Evolutionary conservation across 30 jellyfish, hydroid and myxozoan species (phyloP).

Genomic region (Cassiopea andromeda): DNA sequence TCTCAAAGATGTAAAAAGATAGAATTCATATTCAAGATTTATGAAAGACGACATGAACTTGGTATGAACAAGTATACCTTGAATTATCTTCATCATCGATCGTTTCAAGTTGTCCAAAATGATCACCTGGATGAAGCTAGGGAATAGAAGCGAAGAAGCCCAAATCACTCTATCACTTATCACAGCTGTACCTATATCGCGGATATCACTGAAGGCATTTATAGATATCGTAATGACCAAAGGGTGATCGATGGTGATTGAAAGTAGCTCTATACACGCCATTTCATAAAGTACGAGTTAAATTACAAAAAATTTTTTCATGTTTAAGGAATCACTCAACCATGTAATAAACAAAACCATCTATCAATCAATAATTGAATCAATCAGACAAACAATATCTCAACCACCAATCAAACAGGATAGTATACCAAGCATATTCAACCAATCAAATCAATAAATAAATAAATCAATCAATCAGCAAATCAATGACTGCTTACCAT

Average conservation of each 20-base stretch:
- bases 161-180: background rate
- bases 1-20: background rate
- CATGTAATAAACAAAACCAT: background rate
- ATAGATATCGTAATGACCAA: too few relatives aligned
- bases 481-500: background rate
- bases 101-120: slow-evolving; percentile 44
- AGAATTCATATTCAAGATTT: background rate
- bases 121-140: slow-evolving; percentile 43
- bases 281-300: too few relatives aligned
- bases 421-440: background rate
- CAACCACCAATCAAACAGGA: background rate
- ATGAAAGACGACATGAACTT: too few relatives aligned
- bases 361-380: background rate
- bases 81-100: slow-evolving; percentile 4
- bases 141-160: background rate
- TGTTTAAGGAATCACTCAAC: background rate
- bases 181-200: background rate
- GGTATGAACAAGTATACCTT: background rate
- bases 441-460: background rate
- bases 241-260: too few relatives aligned
- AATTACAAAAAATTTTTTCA: background rate
- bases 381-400: background rate
- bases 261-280: too few relatives aligned
- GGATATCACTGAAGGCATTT: background rate
- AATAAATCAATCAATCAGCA: background rate